Evolutionary conservation across 2,113 vertebrate species (phyloP).

Genomic region (Mastomys natalensis): DNA sequence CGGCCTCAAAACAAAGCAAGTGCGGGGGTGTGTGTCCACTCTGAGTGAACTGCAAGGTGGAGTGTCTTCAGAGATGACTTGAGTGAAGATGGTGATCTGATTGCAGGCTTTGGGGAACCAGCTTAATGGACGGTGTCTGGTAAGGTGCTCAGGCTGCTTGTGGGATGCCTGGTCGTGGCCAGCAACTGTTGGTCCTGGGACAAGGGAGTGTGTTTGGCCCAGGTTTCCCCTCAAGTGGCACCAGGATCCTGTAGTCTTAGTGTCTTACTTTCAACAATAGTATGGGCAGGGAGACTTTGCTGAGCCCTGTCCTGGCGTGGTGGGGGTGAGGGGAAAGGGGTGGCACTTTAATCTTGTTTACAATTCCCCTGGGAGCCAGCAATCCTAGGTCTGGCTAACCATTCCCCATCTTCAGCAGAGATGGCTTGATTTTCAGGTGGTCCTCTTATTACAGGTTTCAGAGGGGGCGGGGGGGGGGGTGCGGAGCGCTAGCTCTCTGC

Average conservation of each 20-base stretch:
- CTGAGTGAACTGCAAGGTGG: background rate
- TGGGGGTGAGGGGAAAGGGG: background rate
- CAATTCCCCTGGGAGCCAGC: background rate
- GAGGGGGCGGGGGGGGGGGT: background rate
- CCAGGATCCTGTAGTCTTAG: background rate
- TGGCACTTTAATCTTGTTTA: background rate
- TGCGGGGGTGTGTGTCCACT: rapidly evolving
- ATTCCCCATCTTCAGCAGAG: rapidly evolving
- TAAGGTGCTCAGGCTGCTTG: background rate
- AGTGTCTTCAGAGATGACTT: background rate
- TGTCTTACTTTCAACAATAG: background rate
- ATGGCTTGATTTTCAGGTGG: background rate
- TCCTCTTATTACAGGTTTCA: background rate
- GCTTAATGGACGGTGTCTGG: background rate
- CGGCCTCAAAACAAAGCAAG: background rate
- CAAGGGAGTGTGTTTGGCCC: background rate
- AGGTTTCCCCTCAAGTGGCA: background rate
- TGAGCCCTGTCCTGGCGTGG: background rate
- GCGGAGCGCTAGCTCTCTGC: background rate
- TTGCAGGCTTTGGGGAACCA: background rate
- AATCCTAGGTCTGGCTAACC: background rate
- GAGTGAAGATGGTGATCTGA: background rate
- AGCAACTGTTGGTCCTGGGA: background rate
- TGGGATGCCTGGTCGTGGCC: background rate
- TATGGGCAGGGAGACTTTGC: background rate